These are phyloP conservation scores for Heliconius congener DNA, from an alignment of 1,140 invertebrate genomes.

Conservation along the genomic window DNA sequence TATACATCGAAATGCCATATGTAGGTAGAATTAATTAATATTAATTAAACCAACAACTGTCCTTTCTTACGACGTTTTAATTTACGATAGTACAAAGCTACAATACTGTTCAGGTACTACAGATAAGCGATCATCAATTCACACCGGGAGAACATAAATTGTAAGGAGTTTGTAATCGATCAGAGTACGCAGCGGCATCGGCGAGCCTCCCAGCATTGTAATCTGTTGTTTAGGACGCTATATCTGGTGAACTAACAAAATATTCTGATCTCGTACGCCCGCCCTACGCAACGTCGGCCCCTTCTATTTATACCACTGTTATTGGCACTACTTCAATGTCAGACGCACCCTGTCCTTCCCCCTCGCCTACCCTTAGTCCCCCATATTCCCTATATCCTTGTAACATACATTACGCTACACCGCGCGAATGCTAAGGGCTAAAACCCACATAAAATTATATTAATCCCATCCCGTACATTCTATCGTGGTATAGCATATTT, in stretches of 20 bases:
- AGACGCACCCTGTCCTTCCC: conserved; percentile 78
- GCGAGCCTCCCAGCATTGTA: conserved; percentile 73
- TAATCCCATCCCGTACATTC: conserved; percentile 72
- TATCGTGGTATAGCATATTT: conserved; percentile 71
- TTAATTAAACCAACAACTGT: conserved; percentile 16
- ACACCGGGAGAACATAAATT: conserved; percentile 59
- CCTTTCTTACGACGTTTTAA: background rate
- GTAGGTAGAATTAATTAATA: background rate
- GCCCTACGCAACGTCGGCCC: conserved; percentile 67
- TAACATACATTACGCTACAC: conserved; percentile 68
- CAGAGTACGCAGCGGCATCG: conserved; percentile 57
- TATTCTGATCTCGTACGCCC: conserved; percentile 80
- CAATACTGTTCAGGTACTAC: conserved; percentile 32
- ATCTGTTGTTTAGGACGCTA: conserved; percentile 73
- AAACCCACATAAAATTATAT: conserved; percentile 73
- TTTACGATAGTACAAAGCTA: conserved; percentile 31
- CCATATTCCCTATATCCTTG: conserved; percentile 56
- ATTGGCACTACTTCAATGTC: conserved; percentile 83
- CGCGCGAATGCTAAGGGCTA: conserved; percentile 62
- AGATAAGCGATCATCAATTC: conserved; percentile 35
- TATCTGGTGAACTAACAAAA: conserved; percentile 65
- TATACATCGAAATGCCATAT: background rate
- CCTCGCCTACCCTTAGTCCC: conserved; percentile 62
- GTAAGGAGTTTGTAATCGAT: conserved; percentile 53
- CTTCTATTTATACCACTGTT: conserved; percentile 82